Evolutionary conservation across 2,797 vertebrate species (phyloP), one percentile per base, ranked within the genome.

Genomic region (Ptychadena robeensis): DNA sequence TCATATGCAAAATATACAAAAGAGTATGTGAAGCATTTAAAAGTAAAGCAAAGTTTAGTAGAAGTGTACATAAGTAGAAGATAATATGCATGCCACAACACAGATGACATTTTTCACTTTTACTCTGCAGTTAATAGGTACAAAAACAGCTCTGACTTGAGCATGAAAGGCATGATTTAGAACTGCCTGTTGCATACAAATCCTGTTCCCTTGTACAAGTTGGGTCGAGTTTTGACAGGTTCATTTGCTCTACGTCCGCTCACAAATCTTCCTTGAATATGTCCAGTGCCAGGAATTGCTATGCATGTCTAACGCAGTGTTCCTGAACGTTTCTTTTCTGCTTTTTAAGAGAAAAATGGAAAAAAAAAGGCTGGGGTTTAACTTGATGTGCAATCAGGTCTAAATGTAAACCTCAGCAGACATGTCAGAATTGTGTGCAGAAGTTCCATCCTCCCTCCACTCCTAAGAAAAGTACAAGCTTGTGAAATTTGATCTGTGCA

Each of bases 401-500:
- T 76, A 32, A 53, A 53, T n/a, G 40, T 27, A 27, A 40, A 9
- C 67, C 73, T 64, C 12, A 40, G 12, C 30, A 63, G 34, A 77
- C 31, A 64, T 71, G 68, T 25, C 25, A 79, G 34, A 79, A 48
- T 10, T 53, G 31, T 37, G 32, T 79, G 35, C 76, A 61, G 48
- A 59, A 48, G 28, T 84, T 25, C 30, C 31, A 68, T 82, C 14
- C 30, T 37, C 73, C 63, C 53, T 61, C 59, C 35, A n/a, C 61
- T 14, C 25, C 53, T 76, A 82, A 76, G 73, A 76, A 76, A 69
- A 68, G 48, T 35, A 76, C 65, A 71, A 71, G 57, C 78, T 65
- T 53, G 66, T 80, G 78, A 76, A 80, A 80, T 37, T 37, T 76
- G 78, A 85, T 80, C 53, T 35, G 10, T 80, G 77, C 82, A 80